phyloP scores from a whole-genome alignment of 2,888 invertebrate genomes.

The Iphiclides podalirius region DNA sequence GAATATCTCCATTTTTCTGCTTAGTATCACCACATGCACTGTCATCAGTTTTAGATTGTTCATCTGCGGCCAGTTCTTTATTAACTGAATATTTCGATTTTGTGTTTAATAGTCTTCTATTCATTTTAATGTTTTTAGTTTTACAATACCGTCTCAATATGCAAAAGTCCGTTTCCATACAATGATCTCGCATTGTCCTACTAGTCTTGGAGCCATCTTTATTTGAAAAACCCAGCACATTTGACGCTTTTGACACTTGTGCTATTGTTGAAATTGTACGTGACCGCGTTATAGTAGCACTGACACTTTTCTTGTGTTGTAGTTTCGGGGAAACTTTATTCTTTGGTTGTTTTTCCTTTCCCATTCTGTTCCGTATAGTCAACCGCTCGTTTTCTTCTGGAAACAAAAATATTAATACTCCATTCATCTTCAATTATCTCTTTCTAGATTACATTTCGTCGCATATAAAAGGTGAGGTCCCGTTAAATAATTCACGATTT shows the following conservation, averaged over 20 bases:
- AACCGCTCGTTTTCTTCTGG: slow-evolving; percentile 47
- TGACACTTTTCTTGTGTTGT: slow-evolving; percentile 54
- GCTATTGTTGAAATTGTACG: slow-evolving; percentile 48
- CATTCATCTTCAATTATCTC: slow-evolving; percentile 43
- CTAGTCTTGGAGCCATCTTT: no score
- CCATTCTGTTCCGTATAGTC: slow-evolving; percentile 40
- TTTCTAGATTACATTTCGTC: slow-evolving; percentile 3
- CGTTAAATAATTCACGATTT: no score
- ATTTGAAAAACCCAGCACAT: slow-evolving; percentile 42
- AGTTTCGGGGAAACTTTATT: slow-evolving; percentile 40
- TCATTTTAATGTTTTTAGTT: slow-evolving; percentile 42
- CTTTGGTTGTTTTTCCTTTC: slow-evolving; percentile 37
- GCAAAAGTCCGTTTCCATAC: slow-evolving; percentile 63
- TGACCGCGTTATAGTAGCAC: slow-evolving; percentile 43
- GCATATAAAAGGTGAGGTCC: no score
- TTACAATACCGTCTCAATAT: slow-evolving; percentile 51
- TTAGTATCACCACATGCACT: slow-evolving; percentile 54
- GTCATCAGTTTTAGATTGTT: slow-evolving; percentile 40
- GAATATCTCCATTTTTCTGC: slow-evolving; percentile 25
- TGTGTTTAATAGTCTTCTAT: slow-evolving; percentile 32
- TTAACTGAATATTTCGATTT: slow-evolving; percentile 47
- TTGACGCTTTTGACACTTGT: slow-evolving; percentile 42
- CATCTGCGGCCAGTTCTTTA: slow-evolving; percentile 40
- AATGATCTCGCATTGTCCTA: slow-evolving; percentile 53
- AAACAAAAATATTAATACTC: slow-evolving; percentile 65